phyloP scores from a whole-genome alignment of 2,797 vertebrate genomes.

The Pipistrellus kuhlii region DNA sequence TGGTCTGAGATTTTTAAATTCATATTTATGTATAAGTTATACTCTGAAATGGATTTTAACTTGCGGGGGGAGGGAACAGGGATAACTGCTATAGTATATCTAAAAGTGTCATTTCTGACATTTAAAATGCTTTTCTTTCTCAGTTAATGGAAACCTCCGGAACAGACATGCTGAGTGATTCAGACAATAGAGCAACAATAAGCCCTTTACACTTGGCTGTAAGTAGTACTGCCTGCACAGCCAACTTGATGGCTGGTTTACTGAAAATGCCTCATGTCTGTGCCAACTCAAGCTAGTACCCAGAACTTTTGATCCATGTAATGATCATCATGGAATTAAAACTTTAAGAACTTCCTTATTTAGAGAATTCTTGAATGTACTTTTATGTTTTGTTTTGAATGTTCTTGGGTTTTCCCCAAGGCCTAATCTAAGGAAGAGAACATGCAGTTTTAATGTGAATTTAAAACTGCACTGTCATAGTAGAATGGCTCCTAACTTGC shows the following conservation, averaged over 20 bases:
- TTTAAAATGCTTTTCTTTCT: slow-evolving; percentile 78
- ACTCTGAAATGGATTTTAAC: slow-evolving; percentile 40
- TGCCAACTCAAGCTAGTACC: neutral
- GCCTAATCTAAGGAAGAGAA: neutral
- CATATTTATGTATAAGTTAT: neutral
- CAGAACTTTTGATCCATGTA: neutral
- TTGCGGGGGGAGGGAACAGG: neutral
- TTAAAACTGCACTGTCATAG: neutral
- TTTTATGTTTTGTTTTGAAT: neutral
- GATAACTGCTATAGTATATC: neutral
- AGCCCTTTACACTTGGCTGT: slow-evolving; percentile 98
- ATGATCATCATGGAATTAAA: slow-evolving; percentile 47
- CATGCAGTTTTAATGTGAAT: neutral
- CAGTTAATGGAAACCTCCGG: slow-evolving; percentile 99
- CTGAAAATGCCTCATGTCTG: neutral
- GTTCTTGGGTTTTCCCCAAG: neutral
- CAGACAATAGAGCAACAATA: slow-evolving; percentile 94
- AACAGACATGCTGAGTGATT: slow-evolving; percentile 95
- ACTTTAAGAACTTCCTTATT: neutral
- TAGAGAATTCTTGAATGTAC: neutral
- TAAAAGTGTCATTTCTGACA: slow-evolving; percentile 34
- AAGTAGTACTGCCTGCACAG: slow-evolving; percentile 85
- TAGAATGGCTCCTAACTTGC: neutral
- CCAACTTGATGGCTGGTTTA: slow-evolving; percentile 5
- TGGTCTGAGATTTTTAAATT: neutral